Evolutionary conservation across 2,797 vertebrate species (phyloP).

Genomic region (Alca torda): DNA sequence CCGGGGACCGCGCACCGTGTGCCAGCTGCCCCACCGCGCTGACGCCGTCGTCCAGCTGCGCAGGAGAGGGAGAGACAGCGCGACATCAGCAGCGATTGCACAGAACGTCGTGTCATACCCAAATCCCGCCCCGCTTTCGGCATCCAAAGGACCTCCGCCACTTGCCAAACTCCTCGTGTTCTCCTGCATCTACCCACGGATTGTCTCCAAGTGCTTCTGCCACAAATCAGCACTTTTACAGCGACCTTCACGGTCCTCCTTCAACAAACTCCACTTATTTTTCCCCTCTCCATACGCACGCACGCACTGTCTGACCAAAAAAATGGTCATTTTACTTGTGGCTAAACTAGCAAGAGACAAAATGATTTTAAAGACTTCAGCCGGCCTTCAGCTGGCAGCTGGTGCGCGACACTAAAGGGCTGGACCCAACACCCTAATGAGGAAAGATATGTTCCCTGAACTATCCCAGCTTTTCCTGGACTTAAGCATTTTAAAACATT

Average conservation of each 20-base stretch:
- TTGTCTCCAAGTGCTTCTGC: not conserved
- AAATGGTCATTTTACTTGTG: not conserved
- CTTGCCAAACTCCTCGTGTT: accelerated
- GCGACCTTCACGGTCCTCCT: not conserved
- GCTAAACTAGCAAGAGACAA: not conserved
- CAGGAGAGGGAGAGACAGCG: not conserved
- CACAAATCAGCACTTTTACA: not conserved
- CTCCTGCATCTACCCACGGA: accelerated
- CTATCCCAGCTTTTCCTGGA: not conserved
- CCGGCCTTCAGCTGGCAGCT: not conserved
- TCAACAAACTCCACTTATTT: not conserved
- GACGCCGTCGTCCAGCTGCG: slow-evolving; percentile 86
- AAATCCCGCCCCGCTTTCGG: accelerated
- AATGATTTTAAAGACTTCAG: not conserved
- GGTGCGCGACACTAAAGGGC: not conserved
- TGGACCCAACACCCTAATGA: not conserved
- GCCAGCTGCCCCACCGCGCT: slow-evolving; percentile 85
- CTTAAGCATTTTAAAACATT: not conserved
- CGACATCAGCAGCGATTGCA: accelerated
- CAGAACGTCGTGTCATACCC: accelerated
- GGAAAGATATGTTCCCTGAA: not conserved
- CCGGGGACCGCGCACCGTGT: slow-evolving; percentile 93
- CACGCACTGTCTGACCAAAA: accelerated
- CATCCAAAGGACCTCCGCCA: accelerated
- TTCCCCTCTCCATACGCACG: accelerated